phyloP scores from a whole-genome alignment of 2,888 invertebrate species.

The Pollenia labialis region DNA sequence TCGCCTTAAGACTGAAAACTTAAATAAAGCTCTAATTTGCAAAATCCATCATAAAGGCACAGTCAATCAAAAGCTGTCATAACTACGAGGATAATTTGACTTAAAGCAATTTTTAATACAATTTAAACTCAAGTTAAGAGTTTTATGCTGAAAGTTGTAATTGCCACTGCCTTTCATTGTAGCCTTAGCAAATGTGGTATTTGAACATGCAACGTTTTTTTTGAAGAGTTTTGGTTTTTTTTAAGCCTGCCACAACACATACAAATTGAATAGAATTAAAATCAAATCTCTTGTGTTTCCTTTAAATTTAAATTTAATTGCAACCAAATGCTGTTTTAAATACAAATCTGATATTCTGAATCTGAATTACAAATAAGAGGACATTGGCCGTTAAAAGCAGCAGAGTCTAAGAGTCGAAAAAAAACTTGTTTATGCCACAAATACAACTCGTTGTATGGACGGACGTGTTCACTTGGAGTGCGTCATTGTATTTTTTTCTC shows the following conservation, averaged over 20 bases:
- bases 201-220: constrained; percentile 6
- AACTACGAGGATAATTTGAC: constrained; percentile 81
- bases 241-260: constrained; percentile 30
- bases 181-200: background rate
- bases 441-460: constrained; percentile 44
- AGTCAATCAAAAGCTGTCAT: constrained; percentile 78
- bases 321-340: constrained; percentile 56
- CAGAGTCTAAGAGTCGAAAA: background rate
- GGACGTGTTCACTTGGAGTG: constrained; percentile 29
- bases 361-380: constrained; percentile 55
- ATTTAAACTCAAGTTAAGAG: constrained; percentile 68
- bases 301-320: constrained; percentile 50
- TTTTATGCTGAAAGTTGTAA: constrained; percentile 14
- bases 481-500: constrained; percentile 33
- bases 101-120: constrained; percentile 76
- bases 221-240: constrained; percentile 40
- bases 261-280: constrained; percentile 25
- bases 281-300: constrained; percentile 30
- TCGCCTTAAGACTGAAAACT: constrained; percentile 22
- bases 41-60: constrained; percentile 67
- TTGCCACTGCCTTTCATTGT: background rate
- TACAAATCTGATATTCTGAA: constrained; percentile 58
- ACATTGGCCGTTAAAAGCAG: constrained; percentile 63
- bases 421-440: constrained; percentile 40
- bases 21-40: constrained; percentile 57